phyloP scores from a whole-genome alignment of 2,797 vertebrate genomes.

The Argentina silus region DNA sequence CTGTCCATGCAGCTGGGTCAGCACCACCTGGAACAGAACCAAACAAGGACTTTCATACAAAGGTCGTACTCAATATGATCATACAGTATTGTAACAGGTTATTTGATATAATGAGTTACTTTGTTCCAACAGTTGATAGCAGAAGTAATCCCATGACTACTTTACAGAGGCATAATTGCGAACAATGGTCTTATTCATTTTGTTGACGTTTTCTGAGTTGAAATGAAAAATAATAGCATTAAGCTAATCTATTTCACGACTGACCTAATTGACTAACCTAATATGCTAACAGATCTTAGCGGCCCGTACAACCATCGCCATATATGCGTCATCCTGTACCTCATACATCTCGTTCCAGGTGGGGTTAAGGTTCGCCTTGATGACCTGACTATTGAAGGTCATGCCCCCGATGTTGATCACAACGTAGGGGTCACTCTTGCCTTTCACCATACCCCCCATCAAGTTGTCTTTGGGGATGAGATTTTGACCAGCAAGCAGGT shows the following conservation, averaged over 20 bases:
- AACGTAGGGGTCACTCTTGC: slow-evolving; percentile 91
- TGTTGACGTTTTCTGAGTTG: background rate
- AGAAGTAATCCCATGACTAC: background rate
- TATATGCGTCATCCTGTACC: slow-evolving; percentile 63
- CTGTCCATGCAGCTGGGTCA: slow-evolving; percentile 87
- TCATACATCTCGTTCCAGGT: slow-evolving; percentile 91
- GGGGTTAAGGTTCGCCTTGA: slow-evolving; percentile 87
- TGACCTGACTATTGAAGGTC: slow-evolving; percentile 81
- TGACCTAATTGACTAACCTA: too few species aligned
- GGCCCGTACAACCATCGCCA: background rate
- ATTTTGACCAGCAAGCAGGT: slow-evolving; percentile 85
- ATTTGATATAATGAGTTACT: background rate
- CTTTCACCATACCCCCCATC: slow-evolving; percentile 87
- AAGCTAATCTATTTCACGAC: background rate
- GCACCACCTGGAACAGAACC: slow-evolving; percentile 78
- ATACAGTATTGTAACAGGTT: background rate
- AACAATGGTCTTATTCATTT: background rate
- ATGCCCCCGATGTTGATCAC: slow-evolving; percentile 82
- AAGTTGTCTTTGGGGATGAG: slow-evolving; percentile 91
- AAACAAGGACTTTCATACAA: background rate
- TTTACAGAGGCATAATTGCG: background rate
- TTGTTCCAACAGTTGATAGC: background rate
- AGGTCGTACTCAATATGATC: too few species aligned
- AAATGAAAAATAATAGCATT: background rate
- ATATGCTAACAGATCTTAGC: background rate